Conservation (phyloP, 2,113 vertebrate genomes). For the Phocoena sinus region DNA sequence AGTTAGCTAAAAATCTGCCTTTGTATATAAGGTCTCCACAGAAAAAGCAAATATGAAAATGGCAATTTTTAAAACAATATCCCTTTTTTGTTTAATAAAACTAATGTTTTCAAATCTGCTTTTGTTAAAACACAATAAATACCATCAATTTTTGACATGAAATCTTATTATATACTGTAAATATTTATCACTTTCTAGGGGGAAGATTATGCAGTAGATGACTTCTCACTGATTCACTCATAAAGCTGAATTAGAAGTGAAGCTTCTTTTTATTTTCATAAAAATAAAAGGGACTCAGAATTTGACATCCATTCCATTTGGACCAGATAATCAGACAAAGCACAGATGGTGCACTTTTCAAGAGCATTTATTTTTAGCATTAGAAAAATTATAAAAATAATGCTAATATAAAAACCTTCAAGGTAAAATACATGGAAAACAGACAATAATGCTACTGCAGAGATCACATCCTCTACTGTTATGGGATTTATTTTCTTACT, state of each 20-base stretch:
- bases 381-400: slow-evolving; percentile 58
- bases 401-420: slow-evolving; percentile 34
- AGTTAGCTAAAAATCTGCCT: slow-evolving; percentile 85
- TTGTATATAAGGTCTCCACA: slow-evolving; percentile 83
- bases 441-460: background rate
- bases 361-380: slow-evolving; percentile 51
- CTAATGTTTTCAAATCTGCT: slow-evolving; percentile 82
- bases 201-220: slow-evolving; percentile 81
- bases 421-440: slow-evolving; percentile 32
- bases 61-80: slow-evolving; percentile 83
- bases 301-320: slow-evolving; percentile 73
- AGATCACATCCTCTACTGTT: background rate
- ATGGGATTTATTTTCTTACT: background rate
- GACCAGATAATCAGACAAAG: slow-evolving; percentile 68
- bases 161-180: slow-evolving; percentile 85
- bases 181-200: slow-evolving; percentile 85
- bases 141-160: slow-evolving; percentile 85
- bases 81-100: slow-evolving; percentile 83
- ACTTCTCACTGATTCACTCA: slow-evolving; percentile 79
- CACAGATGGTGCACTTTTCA: slow-evolving; percentile 63
- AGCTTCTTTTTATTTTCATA: slow-evolving; percentile 81
- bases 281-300: slow-evolving; percentile 74
- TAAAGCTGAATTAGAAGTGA: slow-evolving; percentile 79
- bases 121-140: slow-evolving; percentile 88
- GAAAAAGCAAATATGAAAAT: slow-evolving; percentile 85